A percentile compares a stretch with the other conserved stretches of the same genome.
These are phyloP conservation scores for Diadumene lineata DNA, from an alignment of 92 coral and sea anemone species.

Conservation along the genomic window DNA sequence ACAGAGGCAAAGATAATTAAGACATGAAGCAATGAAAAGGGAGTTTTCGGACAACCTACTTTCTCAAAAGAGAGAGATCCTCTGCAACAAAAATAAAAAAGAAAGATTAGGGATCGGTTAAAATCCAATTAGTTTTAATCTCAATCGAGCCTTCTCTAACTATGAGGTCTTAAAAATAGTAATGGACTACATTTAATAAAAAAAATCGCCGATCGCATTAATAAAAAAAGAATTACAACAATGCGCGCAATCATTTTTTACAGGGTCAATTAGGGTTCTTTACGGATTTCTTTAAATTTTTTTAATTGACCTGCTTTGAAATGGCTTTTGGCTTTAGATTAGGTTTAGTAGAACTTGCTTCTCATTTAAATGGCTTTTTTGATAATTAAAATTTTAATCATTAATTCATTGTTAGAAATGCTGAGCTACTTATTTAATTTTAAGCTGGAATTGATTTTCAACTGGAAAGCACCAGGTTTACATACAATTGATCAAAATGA, in stretches of 20 bases:
- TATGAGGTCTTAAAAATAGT: not conserved
- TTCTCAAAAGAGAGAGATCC: no score
- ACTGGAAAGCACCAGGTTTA: constrained; percentile 9
- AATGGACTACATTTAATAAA: not conserved
- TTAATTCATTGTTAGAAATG: not conserved
- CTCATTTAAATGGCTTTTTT: constrained; percentile 1
- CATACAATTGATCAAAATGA: constrained; percentile 4
- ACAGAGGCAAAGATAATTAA: no score
- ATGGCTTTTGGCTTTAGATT: not conserved
- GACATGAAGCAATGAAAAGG: no score
- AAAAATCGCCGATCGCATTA: not conserved
- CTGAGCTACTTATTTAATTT: not conserved
- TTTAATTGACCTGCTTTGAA: not conserved
- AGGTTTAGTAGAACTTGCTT: not conserved
- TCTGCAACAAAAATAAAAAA: not conserved
- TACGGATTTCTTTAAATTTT: not conserved
- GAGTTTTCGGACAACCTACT: no score
- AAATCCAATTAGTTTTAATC: not conserved
- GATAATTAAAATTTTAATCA: not conserved
- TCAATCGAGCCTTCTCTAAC: not conserved
- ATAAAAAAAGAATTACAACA: not conserved
- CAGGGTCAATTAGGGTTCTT: not conserved
- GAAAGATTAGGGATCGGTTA: not conserved
- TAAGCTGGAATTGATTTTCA: not conserved
- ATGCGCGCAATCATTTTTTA: not conserved